Conservation (phyloP, 1,140 invertebrate species). For the Polyergus mexicanus region DNA sequence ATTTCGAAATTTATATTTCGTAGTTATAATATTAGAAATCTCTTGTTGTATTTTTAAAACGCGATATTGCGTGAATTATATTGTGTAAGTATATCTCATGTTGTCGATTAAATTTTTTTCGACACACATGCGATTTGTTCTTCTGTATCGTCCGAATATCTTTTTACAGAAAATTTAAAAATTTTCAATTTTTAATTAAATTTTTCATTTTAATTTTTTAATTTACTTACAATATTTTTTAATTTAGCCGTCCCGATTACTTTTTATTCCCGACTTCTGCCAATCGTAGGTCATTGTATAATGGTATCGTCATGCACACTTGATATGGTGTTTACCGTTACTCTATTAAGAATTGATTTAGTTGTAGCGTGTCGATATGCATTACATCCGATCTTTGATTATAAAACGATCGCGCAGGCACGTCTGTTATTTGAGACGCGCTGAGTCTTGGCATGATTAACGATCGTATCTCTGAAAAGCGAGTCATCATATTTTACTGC, state of each 20-base stretch:
- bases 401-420: background rate
- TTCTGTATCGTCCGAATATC: background rate
- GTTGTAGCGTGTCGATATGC: background rate
- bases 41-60: background rate
- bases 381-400: background rate
- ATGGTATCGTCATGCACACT: background rate
- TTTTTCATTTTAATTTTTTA: background rate
- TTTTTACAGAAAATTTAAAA: background rate
- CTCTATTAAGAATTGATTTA: background rate
- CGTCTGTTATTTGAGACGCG: background rate
- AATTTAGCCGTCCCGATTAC: background rate
- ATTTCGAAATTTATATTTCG: background rate
- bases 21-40: background rate
- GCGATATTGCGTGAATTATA: background rate
- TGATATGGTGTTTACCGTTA: background rate
- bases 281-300: background rate
- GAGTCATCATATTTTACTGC: constrained; percentile 17
- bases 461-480: background rate
- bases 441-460: background rate
- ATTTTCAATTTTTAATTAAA: background rate
- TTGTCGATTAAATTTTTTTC: background rate
- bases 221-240: background rate
- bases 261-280: background rate
- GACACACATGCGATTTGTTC: background rate
- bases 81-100: background rate